phyloP scores from a whole-genome alignment of 2,888 invertebrate genomes.

The Alloscopus bannaensis region DNA sequence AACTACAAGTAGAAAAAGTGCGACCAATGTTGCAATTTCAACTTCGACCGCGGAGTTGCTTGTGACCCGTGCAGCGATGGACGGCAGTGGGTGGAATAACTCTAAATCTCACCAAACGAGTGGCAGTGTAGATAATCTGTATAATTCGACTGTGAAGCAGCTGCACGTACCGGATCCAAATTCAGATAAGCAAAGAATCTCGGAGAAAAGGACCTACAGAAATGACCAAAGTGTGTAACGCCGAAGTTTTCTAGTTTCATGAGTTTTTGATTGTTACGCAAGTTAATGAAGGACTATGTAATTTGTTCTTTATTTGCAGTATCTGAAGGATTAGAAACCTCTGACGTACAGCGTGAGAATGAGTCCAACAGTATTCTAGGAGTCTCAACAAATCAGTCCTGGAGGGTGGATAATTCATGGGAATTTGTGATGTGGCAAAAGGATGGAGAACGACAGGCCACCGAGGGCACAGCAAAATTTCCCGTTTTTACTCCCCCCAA shows the following conservation, averaged over 20 bases:
- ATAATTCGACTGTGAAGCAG: conserved; percentile 63
- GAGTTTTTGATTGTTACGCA: too few species aligned
- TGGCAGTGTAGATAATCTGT: conserved; percentile 71
- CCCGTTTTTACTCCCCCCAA: conserved; percentile 69
- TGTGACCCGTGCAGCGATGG: conserved; percentile 33
- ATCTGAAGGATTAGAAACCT: conserved; percentile 25
- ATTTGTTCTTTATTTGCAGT: conserved; percentile 17
- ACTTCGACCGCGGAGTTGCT: conserved; percentile 39
- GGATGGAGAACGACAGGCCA: conserved; percentile 62
- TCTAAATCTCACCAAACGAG: conserved; percentile 47
- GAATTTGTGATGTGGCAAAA: conserved; percentile 71
- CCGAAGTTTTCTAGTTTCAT: too few species aligned
- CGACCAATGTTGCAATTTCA: conserved; percentile 46
- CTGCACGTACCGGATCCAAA: conserved; percentile 42
- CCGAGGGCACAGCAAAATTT: conserved; percentile 66
- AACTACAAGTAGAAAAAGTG: conserved; percentile 53
- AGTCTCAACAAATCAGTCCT: conserved; percentile 69
- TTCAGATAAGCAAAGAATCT: conserved; percentile 43
- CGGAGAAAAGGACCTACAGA: conserved; percentile 11
- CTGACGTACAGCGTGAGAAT: conserved; percentile 36
- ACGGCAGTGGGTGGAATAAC: conserved; percentile 51
- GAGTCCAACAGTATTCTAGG: conserved; percentile 56
- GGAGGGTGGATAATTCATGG: conserved; percentile 72
- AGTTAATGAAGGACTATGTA: too few species aligned
- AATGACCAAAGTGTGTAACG: background rate